Evolutionary conservation across 2,797 vertebrate genomes (phyloP), one percentile per base, ranked within the genome.

Genomic region (Hydrocynus forskahlii): DNA sequence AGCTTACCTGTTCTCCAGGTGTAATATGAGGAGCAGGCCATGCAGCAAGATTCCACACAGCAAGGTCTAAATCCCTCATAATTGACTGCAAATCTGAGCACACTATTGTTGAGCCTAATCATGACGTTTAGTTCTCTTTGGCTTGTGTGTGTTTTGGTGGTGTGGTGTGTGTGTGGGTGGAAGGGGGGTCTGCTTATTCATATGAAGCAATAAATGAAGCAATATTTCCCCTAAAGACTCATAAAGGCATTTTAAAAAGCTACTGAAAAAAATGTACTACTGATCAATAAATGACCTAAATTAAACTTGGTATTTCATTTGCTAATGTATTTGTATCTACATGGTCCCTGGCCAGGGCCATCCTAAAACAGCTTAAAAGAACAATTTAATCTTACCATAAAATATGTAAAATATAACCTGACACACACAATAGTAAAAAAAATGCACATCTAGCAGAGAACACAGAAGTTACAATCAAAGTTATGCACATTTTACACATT

Each of bases 31-130:
- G 63, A 88, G 85, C 88, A 89, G 83, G 52, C 80, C 76, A 70
- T 62, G 40, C 76, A 73, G 76, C 81, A 77, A 75, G 67, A 84
- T 81, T 78, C 83, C 83, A 77, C 59, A 60, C 74, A 67, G 63
- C 73, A 75, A 29, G 25, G 63, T 57, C 81, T 91, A 94, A 94
- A 94, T 94, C 94, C 93, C 87, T 85, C 84, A 89, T 94, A 94
- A 94, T 94, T 94, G 92, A 91, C 93, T 92, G 88, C 88, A 94
- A 92, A 94, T 95, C 93, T 93, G 85, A 86, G 85, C 84, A 86
- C 76, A 88, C 83, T 86, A 68, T 79, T 83, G 70, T 84, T 81
- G 70, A 79, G 74, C 60, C 77, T 85, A 85, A 86, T 86, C 80
- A 73, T 66, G 71, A 54, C 69, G n/a, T 80, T 78, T 69, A 62